phyloP scores from a whole-genome alignment of 2,888 invertebrate species.

The Philaethria dido region DNA sequence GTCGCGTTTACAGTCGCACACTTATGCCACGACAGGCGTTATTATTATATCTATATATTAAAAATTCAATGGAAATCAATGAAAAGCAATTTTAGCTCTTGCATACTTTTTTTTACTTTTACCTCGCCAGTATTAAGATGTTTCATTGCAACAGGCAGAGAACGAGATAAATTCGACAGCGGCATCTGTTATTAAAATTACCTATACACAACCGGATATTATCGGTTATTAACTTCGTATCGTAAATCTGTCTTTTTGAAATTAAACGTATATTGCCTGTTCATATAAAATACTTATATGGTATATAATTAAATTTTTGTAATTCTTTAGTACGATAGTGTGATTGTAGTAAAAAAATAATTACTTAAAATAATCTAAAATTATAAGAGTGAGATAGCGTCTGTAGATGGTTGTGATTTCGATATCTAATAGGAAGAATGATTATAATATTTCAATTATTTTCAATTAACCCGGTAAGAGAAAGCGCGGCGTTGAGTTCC shows the following conservation, averaged over 20 bases:
- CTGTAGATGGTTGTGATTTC: too few species aligned
- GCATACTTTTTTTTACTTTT: not conserved
- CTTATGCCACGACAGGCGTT: too few species aligned
- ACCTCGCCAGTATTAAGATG: conserved; percentile 11
- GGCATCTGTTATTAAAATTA: conserved; percentile 28
- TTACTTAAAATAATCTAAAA: too few species aligned
- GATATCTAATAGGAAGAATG: too few species aligned
- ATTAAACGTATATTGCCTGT: conserved; percentile 17
- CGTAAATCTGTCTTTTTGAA: conserved; percentile 25
- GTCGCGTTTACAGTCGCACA: too few species aligned
- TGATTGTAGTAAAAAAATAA: too few species aligned
- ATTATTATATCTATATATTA: too few species aligned
- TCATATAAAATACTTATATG: conserved; percentile 6
- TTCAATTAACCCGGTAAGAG: too few species aligned
- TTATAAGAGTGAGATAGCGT: too few species aligned
- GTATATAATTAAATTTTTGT: conserved; percentile 23
- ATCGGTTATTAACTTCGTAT: conserved; percentile 26
- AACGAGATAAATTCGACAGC: conserved; percentile 24
- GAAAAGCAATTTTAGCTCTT: not conserved
- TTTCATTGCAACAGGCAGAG: conserved; percentile 5
- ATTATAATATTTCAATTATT: too few species aligned
- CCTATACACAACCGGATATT: conserved; percentile 27
- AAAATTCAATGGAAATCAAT: too few species aligned
- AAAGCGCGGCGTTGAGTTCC: too few species aligned
- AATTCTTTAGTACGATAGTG: not conserved